A percentile compares a stretch with the other conserved stretches of the same genome.
Conservation (phyloP, 2,888 invertebrate species). For the Timema cristinae region DNA sequence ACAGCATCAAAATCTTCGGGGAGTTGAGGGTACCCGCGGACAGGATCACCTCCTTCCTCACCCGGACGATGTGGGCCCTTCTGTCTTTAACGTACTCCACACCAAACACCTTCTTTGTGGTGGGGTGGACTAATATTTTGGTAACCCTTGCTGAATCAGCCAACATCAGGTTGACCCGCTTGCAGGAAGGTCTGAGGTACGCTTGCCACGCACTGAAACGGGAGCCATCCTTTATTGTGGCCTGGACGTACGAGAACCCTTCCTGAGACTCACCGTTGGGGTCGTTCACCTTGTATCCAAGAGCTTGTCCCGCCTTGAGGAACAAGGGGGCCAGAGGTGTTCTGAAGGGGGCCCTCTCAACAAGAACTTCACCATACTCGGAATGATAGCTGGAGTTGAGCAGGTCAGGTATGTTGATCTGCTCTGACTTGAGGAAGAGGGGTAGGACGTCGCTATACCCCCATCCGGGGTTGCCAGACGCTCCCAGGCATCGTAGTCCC, state of each 20-base stretch:
- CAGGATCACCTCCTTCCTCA: constrained; percentile 71
- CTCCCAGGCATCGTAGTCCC: constrained; percentile 82
- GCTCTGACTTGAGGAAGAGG: constrained; percentile 77
- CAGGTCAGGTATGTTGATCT: constrained; percentile 55
- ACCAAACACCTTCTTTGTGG: constrained; percentile 57
- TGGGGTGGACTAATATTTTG: constrained; percentile 61
- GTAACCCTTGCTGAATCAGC: constrained; percentile 65
- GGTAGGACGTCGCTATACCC: constrained; percentile 65
- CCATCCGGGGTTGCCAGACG: constrained; percentile 74
- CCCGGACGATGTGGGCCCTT: constrained; percentile 50
- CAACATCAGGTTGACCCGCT: constrained; percentile 64
- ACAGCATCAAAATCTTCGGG: constrained; percentile 80
- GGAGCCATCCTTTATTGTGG: constrained; percentile 65
- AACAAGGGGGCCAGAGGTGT: constrained; percentile 62
- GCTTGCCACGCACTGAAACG: constrained; percentile 78
- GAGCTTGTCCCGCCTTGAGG: constrained; percentile 60
- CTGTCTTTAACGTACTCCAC: constrained; percentile 66
- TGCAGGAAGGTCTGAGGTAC: constrained; percentile 63
- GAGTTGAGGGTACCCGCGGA: constrained; percentile 80
- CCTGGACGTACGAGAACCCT: constrained; percentile 68
- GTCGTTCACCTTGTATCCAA: constrained; percentile 64
- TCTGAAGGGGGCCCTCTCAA: constrained; percentile 61
- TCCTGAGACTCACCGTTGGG: constrained; percentile 49
- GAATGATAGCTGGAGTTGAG: constrained; percentile 64
- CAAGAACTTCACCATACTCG: constrained; percentile 61